Evolutionary conservation across 1,140 invertebrate species (phyloP), one percentile per base, ranked within the genome.

Genomic region (Eciton burchellii): DNA sequence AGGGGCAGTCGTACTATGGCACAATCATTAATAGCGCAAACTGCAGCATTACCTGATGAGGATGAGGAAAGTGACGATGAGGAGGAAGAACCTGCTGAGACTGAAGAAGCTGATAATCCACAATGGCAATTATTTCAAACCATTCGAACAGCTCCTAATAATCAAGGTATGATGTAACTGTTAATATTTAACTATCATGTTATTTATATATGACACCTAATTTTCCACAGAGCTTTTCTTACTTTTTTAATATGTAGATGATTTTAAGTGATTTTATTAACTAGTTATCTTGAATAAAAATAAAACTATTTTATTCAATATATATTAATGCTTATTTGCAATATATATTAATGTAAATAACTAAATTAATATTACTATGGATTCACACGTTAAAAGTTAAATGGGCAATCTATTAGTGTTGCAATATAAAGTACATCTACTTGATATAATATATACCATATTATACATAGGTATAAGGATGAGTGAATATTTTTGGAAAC

Each of bases 401-500:
- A 6, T 6, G 2, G 35, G 35, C 6, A 35, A 6, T 35, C 35
- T 6, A 35, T n/a, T n/a, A 35, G 35, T 6, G 35, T 35, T 35
- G 6, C 2, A 3, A 35, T 35, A 35, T 35, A 35, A 35, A 6
- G 35, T n/a, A n/a, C n/a, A n/a, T n/a, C n/a, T n/a, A n/a, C n/a
- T 24, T 49, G 19, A 24, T 14, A 9, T 43, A 19, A 41, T 47
- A 14, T 47, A 49, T 56, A 3, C 21, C 56, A 29, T n/a, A 11
- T 47, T 3, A 35, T 47, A 11, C 54, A 6, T 77, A 95, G 97
- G 96, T 60, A 95, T 96, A 4, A 94, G 96, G 57, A 94, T 99
- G 84, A 97, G 97, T 19, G 97, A 99, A 92, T 98, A 98, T 16
- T 98, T 99, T 93, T 96, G 98, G 95, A 98, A 98, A 90, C 94